Conservation (phyloP, 53 echinoderm and acorn worm species). For the Holothuria leucospilota region DNA sequence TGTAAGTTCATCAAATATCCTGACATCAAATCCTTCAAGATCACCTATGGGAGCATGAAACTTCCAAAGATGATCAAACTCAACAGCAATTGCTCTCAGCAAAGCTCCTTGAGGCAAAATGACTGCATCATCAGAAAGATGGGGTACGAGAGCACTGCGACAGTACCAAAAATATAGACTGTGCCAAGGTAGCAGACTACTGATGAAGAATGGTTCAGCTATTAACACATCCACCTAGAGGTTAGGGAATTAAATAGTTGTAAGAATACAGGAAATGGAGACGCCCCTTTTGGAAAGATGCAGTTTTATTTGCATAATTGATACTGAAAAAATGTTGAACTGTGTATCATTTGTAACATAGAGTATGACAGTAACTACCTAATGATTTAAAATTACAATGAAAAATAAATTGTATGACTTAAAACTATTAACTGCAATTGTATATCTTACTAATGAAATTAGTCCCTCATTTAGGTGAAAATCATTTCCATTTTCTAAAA, state of each 20-base stretch:
- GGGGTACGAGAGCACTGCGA: constrained; percentile 52
- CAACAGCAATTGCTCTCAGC: constrained; percentile 79
- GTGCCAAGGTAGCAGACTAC: constrained; percentile 87
- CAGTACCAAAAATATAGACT: constrained; percentile 94
- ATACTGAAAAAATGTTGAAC: too few species aligned
- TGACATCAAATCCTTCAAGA: constrained; percentile 89
- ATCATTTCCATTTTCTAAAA: too few species aligned
- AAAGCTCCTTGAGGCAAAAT: constrained; percentile 77
- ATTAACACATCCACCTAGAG: constrained; percentile 84
- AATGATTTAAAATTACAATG: too few species aligned
- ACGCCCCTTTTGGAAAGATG: too few species aligned
- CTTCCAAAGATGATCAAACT: constrained; percentile 98
- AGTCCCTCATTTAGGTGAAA: too few species aligned
- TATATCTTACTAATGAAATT: too few species aligned
- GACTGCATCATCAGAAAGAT: constrained; percentile 56
- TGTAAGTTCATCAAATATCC: constrained; percentile 80
- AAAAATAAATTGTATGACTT: too few species aligned
- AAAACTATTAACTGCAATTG: too few species aligned
- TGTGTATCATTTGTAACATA: too few species aligned
- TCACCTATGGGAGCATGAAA: constrained; percentile 85
- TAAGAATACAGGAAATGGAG: neutral
- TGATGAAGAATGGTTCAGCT: constrained; percentile 84
- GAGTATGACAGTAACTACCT: too few species aligned
- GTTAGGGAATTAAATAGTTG: neutral
- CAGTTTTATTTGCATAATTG: too few species aligned